Evolutionary conservation across 1,140 invertebrate species (phyloP).

Genomic region (Vollenhovia emeryi): DNA sequence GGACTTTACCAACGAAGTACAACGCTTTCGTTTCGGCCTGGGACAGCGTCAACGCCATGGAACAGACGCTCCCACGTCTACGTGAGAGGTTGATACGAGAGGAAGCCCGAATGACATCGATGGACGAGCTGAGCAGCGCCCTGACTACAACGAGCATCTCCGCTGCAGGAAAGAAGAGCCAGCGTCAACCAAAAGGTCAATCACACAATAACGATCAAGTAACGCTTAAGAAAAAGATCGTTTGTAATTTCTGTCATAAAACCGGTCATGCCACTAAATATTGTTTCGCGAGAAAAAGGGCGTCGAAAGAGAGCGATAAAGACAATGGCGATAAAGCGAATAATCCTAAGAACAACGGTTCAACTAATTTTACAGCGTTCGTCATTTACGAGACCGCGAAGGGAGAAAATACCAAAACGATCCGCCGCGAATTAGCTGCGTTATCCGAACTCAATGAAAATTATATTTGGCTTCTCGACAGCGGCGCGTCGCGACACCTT

Average conservation of each 20-base stretch:
- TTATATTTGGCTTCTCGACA: not conserved
- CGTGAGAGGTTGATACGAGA: not conserved
- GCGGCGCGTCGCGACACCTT: not conserved
- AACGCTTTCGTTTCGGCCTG: not conserved
- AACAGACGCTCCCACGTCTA: not conserved
- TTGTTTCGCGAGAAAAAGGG: not conserved
- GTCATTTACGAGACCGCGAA: not conserved
- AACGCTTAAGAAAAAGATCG: not conserved
- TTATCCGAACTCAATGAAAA: not conserved
- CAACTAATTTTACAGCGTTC: not conserved
- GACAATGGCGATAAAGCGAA: not conserved
- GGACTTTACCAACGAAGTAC: not conserved
- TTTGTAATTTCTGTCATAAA: not conserved
- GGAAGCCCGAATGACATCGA: not conserved
- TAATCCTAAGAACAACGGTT: not conserved
- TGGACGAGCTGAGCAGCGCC: not conserved
- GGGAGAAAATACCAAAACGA: not conserved
- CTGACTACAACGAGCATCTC: not conserved
- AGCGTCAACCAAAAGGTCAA: too few species aligned
- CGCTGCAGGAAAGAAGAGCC: not conserved
- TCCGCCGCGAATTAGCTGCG: not conserved
- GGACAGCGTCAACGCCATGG: not conserved
- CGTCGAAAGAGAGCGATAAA: not conserved
- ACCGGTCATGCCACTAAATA: not conserved
- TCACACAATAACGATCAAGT: too few species aligned